phyloP scores from a whole-genome alignment of 2,113 vertebrate genomes.

The Himantopus leucocephalus region DNA sequence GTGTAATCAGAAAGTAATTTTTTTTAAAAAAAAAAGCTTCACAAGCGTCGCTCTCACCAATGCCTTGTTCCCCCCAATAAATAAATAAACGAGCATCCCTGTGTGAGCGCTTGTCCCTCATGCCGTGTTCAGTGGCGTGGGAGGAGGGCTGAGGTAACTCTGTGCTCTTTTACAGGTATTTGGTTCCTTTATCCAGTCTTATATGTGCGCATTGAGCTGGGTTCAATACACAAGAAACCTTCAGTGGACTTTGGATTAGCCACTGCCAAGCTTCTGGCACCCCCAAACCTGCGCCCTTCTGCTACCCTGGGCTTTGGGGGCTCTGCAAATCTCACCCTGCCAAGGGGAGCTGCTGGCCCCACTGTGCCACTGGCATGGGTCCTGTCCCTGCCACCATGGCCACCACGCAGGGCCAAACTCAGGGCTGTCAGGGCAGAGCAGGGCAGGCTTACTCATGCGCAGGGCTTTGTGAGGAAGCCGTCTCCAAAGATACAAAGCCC shows the following conservation, averaged over 20 bases:
- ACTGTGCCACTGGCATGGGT: background rate
- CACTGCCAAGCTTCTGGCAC: background rate
- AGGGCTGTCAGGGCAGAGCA: fast-evolving
- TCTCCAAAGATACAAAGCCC: background rate
- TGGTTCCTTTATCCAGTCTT: background rate
- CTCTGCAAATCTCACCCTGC: background rate
- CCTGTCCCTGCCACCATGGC: background rate
- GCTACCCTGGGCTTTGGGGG: background rate
- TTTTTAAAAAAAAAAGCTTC: background rate
- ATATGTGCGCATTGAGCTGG: background rate
- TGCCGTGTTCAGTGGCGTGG: background rate
- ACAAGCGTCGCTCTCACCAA: background rate
- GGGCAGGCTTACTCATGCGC: background rate
- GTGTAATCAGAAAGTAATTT: background rate
- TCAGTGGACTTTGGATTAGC: background rate
- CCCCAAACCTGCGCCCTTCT: background rate
- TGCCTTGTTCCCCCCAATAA: background rate
- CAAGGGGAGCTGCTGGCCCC: background rate
- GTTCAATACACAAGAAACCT: background rate
- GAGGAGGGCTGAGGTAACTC: background rate
- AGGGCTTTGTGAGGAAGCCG: background rate
- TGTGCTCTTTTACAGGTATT: background rate
- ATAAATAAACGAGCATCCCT: background rate
- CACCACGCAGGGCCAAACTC: background rate
- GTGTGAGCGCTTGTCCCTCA: background rate